Evolutionary conservation across 2,888 invertebrate genomes (phyloP).

Genomic region (Omphaloscelis lunosa): DNA sequence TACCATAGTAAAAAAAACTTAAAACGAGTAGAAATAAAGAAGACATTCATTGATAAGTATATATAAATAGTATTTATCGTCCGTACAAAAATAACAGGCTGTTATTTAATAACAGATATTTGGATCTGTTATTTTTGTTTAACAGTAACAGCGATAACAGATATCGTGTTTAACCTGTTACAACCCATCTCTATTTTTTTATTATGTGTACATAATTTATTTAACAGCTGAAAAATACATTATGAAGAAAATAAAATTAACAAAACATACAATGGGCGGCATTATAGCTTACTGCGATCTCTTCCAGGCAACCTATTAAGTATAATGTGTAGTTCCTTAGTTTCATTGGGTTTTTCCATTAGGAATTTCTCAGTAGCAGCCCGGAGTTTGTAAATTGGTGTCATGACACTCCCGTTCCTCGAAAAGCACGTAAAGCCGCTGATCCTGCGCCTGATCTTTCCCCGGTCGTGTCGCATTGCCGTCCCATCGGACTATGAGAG

Average conservation of each 20-base stretch:
- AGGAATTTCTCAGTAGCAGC: neutral
- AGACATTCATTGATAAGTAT: too few relatives aligned
- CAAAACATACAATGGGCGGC: neutral
- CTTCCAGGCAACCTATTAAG: neutral
- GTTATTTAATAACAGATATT: too few relatives aligned
- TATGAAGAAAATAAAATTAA: neutral
- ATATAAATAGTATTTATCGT: too few relatives aligned
- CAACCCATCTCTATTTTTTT: too few relatives aligned
- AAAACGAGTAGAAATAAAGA: too few relatives aligned
- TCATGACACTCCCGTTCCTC: too few relatives aligned
- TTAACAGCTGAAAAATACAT: neutral
- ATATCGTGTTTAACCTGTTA: too few relatives aligned
- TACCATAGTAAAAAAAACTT: too few relatives aligned
- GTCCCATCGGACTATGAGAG: neutral
- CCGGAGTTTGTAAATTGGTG: neutral
- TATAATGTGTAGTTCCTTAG: neutral
- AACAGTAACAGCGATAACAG: too few relatives aligned
- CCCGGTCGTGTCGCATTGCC: neutral
- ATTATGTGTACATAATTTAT: neutral
- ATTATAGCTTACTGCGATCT: neutral
- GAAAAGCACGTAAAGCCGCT: neutral
- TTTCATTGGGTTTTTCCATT: neutral
- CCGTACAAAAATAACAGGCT: too few relatives aligned
- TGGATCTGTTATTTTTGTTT: too few relatives aligned
- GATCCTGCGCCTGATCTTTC: neutral